A percentile compares a stretch with the other conserved stretches of the same genome.
These are phyloP conservation scores for Rotaria macrura DNA, from an alignment of 2,888 invertebrate genomes.

Conservation along the genomic window DNA sequence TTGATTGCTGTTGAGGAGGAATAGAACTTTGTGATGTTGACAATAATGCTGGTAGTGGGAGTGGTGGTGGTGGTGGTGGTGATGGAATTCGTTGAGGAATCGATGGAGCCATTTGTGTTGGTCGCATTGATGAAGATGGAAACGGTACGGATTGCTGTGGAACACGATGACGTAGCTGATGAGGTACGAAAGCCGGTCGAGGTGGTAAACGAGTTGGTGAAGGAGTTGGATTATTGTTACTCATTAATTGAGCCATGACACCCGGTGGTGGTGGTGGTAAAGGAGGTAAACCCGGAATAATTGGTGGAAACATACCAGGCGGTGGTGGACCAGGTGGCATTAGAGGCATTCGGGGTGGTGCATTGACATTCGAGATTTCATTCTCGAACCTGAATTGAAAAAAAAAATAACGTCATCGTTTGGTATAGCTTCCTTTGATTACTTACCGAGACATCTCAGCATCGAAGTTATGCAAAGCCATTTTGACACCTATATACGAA, in stretches of 20 bases:
- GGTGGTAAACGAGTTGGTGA: not conserved
- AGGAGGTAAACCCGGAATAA: not conserved
- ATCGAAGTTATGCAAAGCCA: not conserved
- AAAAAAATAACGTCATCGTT: not conserved
- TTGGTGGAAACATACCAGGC: not conserved
- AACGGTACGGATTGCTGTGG: not conserved
- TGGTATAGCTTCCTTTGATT: not conserved
- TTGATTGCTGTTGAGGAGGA: constrained; percentile 3
- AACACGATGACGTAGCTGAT: constrained; percentile 17
- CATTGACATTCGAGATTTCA: not conserved
- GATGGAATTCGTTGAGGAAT: not conserved
- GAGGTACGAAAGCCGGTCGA: not conserved
- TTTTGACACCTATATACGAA: not conserved
- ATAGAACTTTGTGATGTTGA: not conserved
- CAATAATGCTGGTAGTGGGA: no score
- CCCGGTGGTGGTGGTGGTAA: not conserved
- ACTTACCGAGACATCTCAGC: constrained; percentile 5
- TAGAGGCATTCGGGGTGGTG: not conserved
- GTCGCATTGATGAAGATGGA: not conserved
- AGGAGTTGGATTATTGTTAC: not conserved
- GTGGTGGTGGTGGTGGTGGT: not conserved
- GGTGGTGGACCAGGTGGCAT: not conserved
- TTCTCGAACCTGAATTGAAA: not conserved
- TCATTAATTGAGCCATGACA: not conserved
- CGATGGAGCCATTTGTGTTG: not conserved